Evolutionary conservation across 2,113 vertebrate genomes (phyloP), one percentile per base, ranked within the genome.

Genomic region (Oreochromis spilurus): DNA sequence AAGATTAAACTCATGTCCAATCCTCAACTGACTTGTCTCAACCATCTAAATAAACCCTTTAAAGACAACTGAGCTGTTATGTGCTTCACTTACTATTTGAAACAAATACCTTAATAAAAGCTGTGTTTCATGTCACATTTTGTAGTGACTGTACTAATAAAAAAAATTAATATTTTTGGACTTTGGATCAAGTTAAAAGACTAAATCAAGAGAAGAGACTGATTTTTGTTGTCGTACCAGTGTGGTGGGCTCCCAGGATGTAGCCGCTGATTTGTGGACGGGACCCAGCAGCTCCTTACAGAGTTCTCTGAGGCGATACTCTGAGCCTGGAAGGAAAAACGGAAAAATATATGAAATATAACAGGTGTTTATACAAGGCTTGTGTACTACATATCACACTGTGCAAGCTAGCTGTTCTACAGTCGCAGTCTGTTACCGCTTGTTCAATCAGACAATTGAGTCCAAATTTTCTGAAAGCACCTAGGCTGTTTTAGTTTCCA

Each of bases 241-340:
- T 70, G 98, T 96, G 60, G 97, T 97, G 40, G 98, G 97, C 93
- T 99, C 97, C 98, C 98, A 99, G 79, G 98, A 96, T 82, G 97
- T 97, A 87, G 97, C 93, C 5, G 96, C 94, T 87, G 98, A 99
- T 88, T 95, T 97, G 95, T 99, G 99, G 92, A 99, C 98, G 4
- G 99, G 99, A 91, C 99, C 99, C 93, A 99, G 96, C 90, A 99
- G 97, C 94, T 99, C 98, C 94, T 98, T 97, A 90, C 99, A 99
- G 87, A 99, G 96, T 93, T 99, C 98, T 92, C 98, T 94, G 88
- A 99, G 97, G 79, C 98, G 97, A 89, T 97, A 97, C 96, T 99
- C 98, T 91, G 98, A 98, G 65, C 98, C 98, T 98, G 88, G 4
- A 78, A 13, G n/a, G 6, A 9, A 52, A 82, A 54, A 70, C 19